Evolutionary conservation across 2,797 vertebrate species (phyloP), one percentile per base, ranked within the genome.

Genomic region (Sparus aurata): DNA sequence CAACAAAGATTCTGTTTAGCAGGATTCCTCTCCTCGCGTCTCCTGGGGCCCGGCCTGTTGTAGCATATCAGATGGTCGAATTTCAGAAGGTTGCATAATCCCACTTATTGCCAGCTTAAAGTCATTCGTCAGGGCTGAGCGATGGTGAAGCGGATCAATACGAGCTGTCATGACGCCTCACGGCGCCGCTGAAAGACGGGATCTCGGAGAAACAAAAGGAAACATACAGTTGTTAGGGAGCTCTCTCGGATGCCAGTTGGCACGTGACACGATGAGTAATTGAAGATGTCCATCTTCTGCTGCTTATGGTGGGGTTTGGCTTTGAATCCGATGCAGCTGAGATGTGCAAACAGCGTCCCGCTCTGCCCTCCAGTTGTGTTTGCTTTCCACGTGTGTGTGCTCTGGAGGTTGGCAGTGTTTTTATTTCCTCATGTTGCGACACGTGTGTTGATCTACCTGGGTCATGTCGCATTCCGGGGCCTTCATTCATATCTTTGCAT

Each of bases 121-220:
- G 89, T 85, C 88, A 90, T 94, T 92, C 87, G 84, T 91, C 92
- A 90, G 85, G 86, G 78, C 85, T 89, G 93, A 94, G 89, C 72
- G 92, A 93, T 90, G 91, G 85, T 85, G 92, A 95, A 90, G 89
- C 85, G 89, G 92, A 94, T 94, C 93, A 85, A 94, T 95, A 83
- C 34, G 73, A 75, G 86, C 91, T 91, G 94, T 91, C 92, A 79
- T 63, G 84, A 78, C 84, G 85, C 87, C 91, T 88, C 83, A 57
- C 79, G 87, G 84, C 77, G 34, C 73, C 13, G 62, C 89, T 88
- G 87, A 89, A 84, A 73, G 91, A 92, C 87, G 53, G 82, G 77
- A 60, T 83, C 87, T 77, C 70, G 54, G 69, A 84, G 88, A 93
- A 94, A 93, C 91, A 88, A 88, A 91, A 85, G 89, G 89, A 93